Conservation (phyloP, 2,113 vertebrate genomes). For the Heptranchias perlo region DNA sequence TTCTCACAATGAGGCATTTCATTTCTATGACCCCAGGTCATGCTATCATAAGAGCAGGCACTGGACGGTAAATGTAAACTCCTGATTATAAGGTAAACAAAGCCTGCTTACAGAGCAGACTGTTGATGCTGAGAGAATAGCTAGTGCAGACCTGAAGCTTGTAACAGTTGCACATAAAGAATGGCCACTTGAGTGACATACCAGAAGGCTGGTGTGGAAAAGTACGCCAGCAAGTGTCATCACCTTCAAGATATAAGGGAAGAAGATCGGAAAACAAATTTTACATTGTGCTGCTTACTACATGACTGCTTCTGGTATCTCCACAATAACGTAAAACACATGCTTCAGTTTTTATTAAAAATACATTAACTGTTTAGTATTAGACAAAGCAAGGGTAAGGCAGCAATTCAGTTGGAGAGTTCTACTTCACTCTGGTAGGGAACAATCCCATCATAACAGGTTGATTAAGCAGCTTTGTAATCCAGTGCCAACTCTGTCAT, state of each 20-base stretch:
- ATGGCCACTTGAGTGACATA: neutral
- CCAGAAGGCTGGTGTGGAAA: neutral
- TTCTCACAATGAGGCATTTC: neutral
- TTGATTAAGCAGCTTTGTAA: constrained; percentile 12
- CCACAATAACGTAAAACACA: neutral
- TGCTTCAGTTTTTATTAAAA: neutral
- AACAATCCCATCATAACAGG: neutral
- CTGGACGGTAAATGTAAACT: neutral
- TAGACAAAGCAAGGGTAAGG: neutral
- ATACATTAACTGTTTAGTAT: neutral
- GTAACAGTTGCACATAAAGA: neutral
- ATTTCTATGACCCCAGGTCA: neutral
- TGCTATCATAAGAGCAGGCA: too few species aligned
- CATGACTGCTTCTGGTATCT: neutral
- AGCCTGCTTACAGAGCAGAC: too few species aligned
- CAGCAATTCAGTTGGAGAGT: constrained; percentile 1
- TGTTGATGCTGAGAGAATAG: neutral
- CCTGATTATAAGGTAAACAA: neutral
- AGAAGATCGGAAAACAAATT: neutral
- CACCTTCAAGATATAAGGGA: neutral
- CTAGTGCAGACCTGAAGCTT: neutral
- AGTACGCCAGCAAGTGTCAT: neutral
- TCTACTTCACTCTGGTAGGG: neutral
- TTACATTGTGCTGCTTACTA: neutral
- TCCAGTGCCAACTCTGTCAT: neutral